Conservation (phyloP, 2,113 vertebrate genomes). For the Emydura subglobosa region DNA sequence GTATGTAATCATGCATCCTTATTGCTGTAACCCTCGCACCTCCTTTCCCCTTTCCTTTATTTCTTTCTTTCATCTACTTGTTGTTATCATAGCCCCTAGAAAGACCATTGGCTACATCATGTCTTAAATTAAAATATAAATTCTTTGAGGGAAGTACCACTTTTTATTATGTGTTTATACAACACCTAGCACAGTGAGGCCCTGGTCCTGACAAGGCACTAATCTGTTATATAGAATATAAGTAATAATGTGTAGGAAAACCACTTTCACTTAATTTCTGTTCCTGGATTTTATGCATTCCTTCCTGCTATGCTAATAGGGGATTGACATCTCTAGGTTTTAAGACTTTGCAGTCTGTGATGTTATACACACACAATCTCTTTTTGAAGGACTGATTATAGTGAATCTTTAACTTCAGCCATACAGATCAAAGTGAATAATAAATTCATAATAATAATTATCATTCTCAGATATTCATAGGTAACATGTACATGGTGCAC, state of each 20-base stretch:
- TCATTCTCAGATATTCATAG: background rate
- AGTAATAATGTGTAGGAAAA: background rate
- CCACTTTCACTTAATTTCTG: background rate
- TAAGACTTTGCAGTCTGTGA: background rate
- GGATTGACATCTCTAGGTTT: background rate
- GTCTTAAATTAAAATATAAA: background rate
- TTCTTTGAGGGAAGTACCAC: background rate
- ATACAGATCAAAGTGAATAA: conserved; percentile 13
- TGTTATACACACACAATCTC: background rate
- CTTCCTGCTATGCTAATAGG: background rate
- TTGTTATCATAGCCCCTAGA: background rate
- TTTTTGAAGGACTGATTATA: background rate
- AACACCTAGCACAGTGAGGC: background rate
- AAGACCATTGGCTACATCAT: background rate
- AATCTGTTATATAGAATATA: background rate
- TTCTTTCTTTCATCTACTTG: background rate
- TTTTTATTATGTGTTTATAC: background rate
- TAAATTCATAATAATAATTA: background rate
- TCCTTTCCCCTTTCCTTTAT: background rate
- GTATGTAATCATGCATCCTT: background rate
- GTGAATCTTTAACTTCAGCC: background rate
- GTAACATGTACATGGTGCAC: background rate
- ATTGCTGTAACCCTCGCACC: background rate
- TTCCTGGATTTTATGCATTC: background rate
- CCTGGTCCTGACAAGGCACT: background rate